Conservation (phyloP, 2,797 vertebrate species). For the Sylvilagus floridanus region DNA sequence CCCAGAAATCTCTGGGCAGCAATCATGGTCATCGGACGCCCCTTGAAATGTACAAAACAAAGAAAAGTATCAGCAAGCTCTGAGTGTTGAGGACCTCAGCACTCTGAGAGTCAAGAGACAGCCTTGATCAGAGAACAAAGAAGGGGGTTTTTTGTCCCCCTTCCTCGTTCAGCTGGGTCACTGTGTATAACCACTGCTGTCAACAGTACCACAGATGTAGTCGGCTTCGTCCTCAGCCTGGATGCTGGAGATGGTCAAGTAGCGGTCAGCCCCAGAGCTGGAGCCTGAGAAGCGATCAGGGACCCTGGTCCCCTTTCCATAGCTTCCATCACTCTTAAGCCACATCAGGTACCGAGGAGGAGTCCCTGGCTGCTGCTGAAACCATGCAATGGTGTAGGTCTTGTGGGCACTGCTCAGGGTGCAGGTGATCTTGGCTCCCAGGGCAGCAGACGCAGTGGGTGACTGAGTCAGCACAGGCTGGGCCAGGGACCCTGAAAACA, state of each 20-base stretch:
- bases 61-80: background rate
- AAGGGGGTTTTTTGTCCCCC: background rate
- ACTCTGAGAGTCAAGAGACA: background rate
- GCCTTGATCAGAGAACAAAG: background rate
- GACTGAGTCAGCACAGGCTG: conserved; percentile 58
- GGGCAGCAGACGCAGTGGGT: background rate
- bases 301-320: rapidly evolving
- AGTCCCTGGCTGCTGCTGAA: background rate
- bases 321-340: rapidly evolving
- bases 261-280: background rate
- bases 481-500: conserved; percentile 48
- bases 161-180: background rate
- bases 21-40: no score
- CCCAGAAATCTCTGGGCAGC: no score
- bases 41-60: background rate
- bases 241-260: background rate
- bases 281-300: background rate
- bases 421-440: conserved; percentile 14
- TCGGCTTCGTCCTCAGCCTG: background rate
- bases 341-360: rapidly evolving
- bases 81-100: background rate
- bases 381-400: rapidly evolving
- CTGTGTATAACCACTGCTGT: background rate
- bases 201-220: background rate
- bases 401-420: background rate